Conservation (phyloP, 2,888 invertebrate species). For the Syrista parreyssii region DNA sequence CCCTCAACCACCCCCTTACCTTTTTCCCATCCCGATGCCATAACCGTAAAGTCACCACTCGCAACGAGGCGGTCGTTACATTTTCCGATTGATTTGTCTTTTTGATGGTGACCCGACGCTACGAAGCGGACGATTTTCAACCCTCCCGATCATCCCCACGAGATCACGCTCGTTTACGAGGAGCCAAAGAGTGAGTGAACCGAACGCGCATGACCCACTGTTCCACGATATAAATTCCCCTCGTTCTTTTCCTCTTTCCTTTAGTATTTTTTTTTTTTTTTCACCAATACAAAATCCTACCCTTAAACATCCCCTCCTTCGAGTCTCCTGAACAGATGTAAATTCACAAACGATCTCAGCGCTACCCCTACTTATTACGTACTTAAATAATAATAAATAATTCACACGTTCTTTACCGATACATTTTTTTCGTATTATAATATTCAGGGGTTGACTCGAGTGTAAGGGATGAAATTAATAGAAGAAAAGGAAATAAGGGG, state of each 20-base stretch:
- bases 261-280: neutral
- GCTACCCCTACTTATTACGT: too few relatives aligned
- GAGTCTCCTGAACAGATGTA: neutral
- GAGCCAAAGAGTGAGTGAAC: too few relatives aligned
- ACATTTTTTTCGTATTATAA: neutral
- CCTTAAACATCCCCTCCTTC: neutral
- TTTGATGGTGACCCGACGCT: neutral
- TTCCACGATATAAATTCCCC: neutral
- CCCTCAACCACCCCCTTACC: neutral
- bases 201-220: neutral
- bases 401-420: neutral
- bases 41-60: neutral
- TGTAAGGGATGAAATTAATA: neutral
- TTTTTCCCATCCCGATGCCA: neutral
- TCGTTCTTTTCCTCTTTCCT: too few relatives aligned
- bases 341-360: neutral
- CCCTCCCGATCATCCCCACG: too few relatives aligned
- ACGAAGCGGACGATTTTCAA: neutral
- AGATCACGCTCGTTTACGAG: too few relatives aligned
- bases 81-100: neutral
- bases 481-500: neutral
- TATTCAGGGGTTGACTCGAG: neutral
- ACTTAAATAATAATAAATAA: neutral
- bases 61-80: neutral
- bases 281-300: neutral